Conservation (phyloP, 2,797 vertebrate species). For the Girardinus metallicus region DNA sequence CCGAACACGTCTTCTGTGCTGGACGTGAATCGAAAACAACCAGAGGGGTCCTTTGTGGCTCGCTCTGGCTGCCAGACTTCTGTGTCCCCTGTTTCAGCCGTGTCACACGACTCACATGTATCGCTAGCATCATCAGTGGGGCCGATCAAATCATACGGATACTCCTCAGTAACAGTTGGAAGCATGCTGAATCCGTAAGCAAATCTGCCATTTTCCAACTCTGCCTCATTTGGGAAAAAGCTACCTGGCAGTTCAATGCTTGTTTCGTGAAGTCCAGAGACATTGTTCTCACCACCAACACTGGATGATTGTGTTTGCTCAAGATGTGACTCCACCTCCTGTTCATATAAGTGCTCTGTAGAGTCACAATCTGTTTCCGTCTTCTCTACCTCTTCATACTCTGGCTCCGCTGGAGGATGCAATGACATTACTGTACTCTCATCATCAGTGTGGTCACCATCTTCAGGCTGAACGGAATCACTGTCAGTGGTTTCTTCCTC, state of each 20-base stretch:
- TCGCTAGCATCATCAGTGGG: constrained; percentile 76
- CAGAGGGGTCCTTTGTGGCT: constrained; percentile 80
- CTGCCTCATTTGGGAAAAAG: constrained; percentile 38
- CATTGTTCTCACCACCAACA: constrained; percentile 30
- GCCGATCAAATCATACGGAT: constrained; percentile 82
- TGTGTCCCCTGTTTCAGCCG: constrained; percentile 67
- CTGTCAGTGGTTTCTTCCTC: constrained; percentile 71
- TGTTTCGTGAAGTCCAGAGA: constrained; percentile 36
- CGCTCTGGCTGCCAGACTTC: constrained; percentile 83
- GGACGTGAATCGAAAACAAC: constrained; percentile 80
- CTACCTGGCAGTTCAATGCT: constrained; percentile 38
- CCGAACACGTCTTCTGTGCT: constrained; percentile 82
- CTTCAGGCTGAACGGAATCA: constrained; percentile 56
- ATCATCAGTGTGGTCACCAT: constrained; percentile 45
- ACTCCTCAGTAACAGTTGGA: constrained; percentile 77
- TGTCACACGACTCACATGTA: constrained; percentile 73
- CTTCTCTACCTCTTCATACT: constrained; percentile 45
- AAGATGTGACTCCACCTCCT: constrained; percentile 41
- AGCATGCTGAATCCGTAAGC: constrained; percentile 72
- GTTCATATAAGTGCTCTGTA: constrained; percentile 31
- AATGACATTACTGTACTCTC: constrained; percentile 40
- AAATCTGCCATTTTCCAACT: constrained; percentile 56
- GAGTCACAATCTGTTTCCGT: constrained; percentile 36
- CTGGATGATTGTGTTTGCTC: constrained; percentile 43
- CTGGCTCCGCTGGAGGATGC: constrained; percentile 41